Conservation (phyloP, 2,797 vertebrate genomes). For the Trematomus bernacchii region DNA sequence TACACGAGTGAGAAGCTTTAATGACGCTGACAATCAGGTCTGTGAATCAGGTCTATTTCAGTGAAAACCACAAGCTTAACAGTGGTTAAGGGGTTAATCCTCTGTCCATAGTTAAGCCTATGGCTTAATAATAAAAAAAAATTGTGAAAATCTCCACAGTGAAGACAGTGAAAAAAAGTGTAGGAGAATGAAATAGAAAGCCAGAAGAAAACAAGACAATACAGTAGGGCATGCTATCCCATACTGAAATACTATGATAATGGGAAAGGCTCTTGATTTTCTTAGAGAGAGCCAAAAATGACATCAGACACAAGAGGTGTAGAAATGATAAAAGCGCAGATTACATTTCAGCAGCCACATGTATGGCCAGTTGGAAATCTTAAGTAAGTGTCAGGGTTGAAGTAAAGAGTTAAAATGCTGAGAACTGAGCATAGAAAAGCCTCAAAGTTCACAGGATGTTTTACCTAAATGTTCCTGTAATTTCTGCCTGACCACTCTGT, state of each 20-base stretch:
- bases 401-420: background rate
- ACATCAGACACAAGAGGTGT: background rate
- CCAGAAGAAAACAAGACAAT: background rate
- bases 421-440: background rate
- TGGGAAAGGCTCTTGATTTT: constrained; percentile 6
- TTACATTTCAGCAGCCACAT: too few relatives aligned
- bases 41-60: constrained; percentile 19
- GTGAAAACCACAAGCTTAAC: constrained; percentile 19
- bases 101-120: constrained; percentile 9
- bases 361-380: too few relatives aligned
- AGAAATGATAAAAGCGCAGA: background rate
- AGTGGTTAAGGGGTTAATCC: constrained; percentile 17
- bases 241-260: background rate
- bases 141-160: background rate
- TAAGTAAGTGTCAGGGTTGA: too few relatives aligned
- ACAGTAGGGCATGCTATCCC: background rate
- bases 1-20: constrained; percentile 10
- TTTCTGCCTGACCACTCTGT: background rate
- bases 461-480: background rate
- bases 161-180: background rate
- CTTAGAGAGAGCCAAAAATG: background rate
- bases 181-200: background rate
- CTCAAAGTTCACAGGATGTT: background rate
- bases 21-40: background rate
- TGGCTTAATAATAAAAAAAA: constrained; percentile 17